Evolutionary conservation across 2,113 vertebrate genomes (phyloP).

Genomic region (Columba janthina): DNA sequence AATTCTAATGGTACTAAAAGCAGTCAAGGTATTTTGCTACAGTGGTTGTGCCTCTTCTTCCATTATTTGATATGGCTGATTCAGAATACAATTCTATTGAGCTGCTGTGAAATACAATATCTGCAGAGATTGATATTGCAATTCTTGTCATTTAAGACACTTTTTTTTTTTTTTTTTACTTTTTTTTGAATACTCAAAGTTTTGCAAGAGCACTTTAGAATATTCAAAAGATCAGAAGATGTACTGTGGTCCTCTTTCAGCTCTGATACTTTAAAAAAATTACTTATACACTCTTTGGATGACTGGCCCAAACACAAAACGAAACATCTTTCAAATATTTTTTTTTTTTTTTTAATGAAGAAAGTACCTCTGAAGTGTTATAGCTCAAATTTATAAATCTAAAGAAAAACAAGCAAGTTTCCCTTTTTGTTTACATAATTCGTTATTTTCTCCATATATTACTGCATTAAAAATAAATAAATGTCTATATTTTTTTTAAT

Average conservation of each 20-base stretch:
- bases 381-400: slow-evolving; percentile 79
- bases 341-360: not conserved
- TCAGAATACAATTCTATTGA: not conserved
- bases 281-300: slow-evolving; percentile 35
- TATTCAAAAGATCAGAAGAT: not conserved
- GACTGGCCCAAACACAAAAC: slow-evolving; percentile 60
- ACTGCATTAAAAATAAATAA: slow-evolving; percentile 87
- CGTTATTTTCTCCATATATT: slow-evolving; percentile 83
- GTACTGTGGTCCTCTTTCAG: slow-evolving; percentile 33
- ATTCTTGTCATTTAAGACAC: not conserved
- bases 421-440: slow-evolving; percentile 78
- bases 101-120: not conserved
- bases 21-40: slow-evolving; percentile 82
- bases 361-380: slow-evolving; percentile 74
- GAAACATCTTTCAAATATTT: slow-evolving; percentile 64
- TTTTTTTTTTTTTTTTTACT: not conserved
- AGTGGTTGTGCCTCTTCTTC: slow-evolving; percentile 61
- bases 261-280: slow-evolving; percentile 40
- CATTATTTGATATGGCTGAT: not conserved
- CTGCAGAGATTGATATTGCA: not conserved
- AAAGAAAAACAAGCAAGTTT: slow-evolving; percentile 73
- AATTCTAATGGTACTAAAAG: slow-evolving; percentile 64
- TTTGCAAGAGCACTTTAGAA: not conserved
- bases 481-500: slow-evolving; percentile 75
- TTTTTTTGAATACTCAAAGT: not conserved